phyloP scores from a whole-genome alignment of 1,140 invertebrate species.

The Cyrtorhinus lividipennis region DNA sequence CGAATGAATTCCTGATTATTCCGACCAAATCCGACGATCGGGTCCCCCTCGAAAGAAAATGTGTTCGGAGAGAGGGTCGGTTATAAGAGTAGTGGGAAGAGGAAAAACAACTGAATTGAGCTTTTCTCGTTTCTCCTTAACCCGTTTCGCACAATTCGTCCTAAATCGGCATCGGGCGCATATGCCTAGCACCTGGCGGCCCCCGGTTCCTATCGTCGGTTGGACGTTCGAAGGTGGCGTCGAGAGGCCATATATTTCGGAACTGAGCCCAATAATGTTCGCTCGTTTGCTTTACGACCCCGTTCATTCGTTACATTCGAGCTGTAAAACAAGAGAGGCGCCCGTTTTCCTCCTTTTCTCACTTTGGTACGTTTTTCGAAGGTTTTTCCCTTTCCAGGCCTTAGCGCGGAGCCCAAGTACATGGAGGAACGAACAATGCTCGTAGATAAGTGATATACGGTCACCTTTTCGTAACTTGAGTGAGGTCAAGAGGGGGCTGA shows the following conservation, averaged over 20 bases:
- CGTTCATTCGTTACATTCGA: conserved; percentile 8
- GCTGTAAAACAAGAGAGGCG: conserved; percentile 5
- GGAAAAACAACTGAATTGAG: background rate
- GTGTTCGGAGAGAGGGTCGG: background rate
- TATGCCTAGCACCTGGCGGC: background rate
- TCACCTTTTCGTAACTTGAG: too few species aligned
- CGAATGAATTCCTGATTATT: too few species aligned
- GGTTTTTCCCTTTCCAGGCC: too few species aligned
- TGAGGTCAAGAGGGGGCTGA: too few species aligned
- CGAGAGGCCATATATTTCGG: background rate
- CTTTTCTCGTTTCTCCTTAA: background rate
- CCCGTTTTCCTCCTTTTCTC: too few species aligned
- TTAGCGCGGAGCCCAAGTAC: too few species aligned
- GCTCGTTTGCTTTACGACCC: conserved; percentile 6
- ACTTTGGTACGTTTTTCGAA: too few species aligned
- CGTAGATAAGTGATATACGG: too few species aligned
- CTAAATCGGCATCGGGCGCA: background rate
- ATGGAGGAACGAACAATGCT: too few species aligned
- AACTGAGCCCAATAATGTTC: conserved; percentile 2
- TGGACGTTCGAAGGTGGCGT: background rate
- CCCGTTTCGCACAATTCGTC: background rate
- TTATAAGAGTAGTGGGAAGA: background rate
- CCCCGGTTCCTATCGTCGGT: background rate
- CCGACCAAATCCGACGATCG: too few species aligned
- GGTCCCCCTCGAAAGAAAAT: too few species aligned